Conservation (phyloP, 2,113 vertebrate genomes). For the Muscicapa adusta region DNA sequence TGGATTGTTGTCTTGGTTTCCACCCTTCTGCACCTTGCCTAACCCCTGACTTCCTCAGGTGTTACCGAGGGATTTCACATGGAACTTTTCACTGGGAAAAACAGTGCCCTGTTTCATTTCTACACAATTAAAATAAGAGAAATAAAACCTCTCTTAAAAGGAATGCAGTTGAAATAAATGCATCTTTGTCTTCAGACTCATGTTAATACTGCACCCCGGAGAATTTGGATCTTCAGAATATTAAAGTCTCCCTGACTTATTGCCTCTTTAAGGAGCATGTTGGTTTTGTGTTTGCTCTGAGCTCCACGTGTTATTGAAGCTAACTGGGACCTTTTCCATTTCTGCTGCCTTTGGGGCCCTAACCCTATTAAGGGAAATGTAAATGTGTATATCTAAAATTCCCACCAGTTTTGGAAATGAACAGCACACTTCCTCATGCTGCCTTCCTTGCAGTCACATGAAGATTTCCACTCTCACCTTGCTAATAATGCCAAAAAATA, state of each 20-base stretch:
- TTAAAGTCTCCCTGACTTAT: slow-evolving; percentile 31
- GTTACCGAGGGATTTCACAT: neutral
- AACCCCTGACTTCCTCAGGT: neutral
- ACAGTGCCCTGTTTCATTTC: neutral
- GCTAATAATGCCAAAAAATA: slow-evolving; percentile 3
- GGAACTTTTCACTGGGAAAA: neutral
- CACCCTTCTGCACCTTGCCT: neutral
- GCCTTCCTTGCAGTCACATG: neutral
- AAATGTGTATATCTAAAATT: slow-evolving; percentile 11
- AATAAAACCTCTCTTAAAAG: neutral
- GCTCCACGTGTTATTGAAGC: neutral
- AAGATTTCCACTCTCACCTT: slow-evolving; percentile 18
- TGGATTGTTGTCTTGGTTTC: neutral
- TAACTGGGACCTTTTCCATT: neutral
- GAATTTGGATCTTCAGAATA: slow-evolving; percentile 29
- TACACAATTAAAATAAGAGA: neutral
- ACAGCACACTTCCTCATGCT: neutral
- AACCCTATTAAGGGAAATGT: slow-evolving; percentile 36
- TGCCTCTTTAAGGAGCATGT: slow-evolving; percentile 32
- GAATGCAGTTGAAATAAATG: neutral
- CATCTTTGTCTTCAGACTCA: slow-evolving; percentile 1
- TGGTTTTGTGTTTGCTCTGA: slow-evolving; percentile 35
- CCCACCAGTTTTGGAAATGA: slow-evolving; percentile 9
- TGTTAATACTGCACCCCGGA: neutral
- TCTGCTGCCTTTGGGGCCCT: slow-evolving; percentile 21